phyloP scores from a whole-genome alignment of 53 echinoderm and acorn worm species.

The Hippasteria phrygiana region DNA sequence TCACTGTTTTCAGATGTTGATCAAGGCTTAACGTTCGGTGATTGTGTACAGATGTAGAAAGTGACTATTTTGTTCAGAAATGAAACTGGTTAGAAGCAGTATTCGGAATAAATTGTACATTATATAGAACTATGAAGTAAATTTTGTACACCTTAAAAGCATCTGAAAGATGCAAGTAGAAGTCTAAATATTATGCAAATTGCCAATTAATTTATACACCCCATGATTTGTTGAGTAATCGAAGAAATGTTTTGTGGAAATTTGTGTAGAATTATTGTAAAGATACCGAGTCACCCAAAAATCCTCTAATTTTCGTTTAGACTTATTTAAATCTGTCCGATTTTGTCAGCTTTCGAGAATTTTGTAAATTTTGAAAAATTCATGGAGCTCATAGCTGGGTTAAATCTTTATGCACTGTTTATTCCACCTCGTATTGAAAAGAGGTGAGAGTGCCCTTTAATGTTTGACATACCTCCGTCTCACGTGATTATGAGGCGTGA shows the following conservation, averaged over 20 bases:
- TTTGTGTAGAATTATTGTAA: background rate
- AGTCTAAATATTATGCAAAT: background rate
- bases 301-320: too few species aligned
- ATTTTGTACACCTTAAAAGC: constrained; percentile 24
- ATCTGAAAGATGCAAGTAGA: background rate
- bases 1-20: too few species aligned
- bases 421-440: too few species aligned
- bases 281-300: too few species aligned
- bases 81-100: background rate
- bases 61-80: constrained; percentile 26
- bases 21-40: background rate
- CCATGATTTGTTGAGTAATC: background rate
- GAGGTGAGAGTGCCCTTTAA: too few species aligned
- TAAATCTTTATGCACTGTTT: too few species aligned
- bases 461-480: too few species aligned
- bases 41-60: constrained; percentile 54
- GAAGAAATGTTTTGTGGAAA: constrained; percentile 2
- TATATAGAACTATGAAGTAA: constrained; percentile 50
- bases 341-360: too few species aligned
- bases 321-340: too few species aligned
- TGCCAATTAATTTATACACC: background rate
- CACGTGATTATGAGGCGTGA: too few species aligned
- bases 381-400: too few species aligned
- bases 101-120: constrained; percentile 24
- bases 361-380: too few species aligned